Evolutionary conservation across 2,797 vertebrate genomes (phyloP).

Genomic region (Streptopelia turtur): DNA sequence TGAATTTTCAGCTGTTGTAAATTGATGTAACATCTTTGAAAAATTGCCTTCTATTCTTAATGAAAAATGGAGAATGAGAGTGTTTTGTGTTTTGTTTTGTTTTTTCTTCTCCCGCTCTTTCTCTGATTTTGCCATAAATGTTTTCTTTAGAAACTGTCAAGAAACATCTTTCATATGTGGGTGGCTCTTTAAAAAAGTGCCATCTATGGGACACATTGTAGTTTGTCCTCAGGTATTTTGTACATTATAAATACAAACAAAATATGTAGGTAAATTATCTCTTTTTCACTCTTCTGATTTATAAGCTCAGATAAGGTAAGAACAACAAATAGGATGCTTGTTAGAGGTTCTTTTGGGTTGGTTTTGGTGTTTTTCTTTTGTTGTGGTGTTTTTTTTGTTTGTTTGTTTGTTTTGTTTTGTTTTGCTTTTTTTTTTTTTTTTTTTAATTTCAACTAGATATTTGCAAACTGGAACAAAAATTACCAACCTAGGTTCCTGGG

Average conservation of each 20-base stretch:
- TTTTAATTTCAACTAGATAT: not conserved
- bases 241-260: not conserved
- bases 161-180: not conserved
- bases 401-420: too few relatives aligned
- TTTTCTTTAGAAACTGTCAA: not conserved
- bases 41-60: not conserved
- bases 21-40: not conserved
- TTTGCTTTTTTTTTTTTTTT: too few relatives aligned
- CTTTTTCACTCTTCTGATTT: not conserved
- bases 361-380: too few relatives aligned
- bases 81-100: too few relatives aligned
- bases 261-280: not conserved
- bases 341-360: not conserved
- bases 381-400: too few relatives aligned
- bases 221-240: not conserved
- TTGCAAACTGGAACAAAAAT: not conserved
- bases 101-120: not conserved
- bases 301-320: not conserved
- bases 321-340: not conserved
- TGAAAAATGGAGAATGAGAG: not conserved
- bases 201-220: not conserved
- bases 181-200: not conserved
- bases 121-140: not conserved
- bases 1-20: not conserved
- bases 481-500: not conserved